Conservation (phyloP, 2,888 invertebrate species). For the Hanleya hanleyi region DNA sequence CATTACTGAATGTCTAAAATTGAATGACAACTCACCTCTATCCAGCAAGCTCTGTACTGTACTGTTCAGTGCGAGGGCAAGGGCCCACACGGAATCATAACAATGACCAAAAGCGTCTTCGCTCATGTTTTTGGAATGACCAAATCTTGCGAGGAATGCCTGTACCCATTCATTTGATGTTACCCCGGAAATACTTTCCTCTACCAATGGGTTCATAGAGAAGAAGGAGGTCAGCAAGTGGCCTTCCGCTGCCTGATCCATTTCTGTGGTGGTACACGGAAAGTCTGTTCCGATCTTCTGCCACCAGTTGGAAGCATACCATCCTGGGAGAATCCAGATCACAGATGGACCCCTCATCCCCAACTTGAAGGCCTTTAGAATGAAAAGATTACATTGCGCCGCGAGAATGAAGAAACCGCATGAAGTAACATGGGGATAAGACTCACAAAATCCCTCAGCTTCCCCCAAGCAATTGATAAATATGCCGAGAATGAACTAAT, state of each 20-base stretch:
- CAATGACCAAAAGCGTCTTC: background rate
- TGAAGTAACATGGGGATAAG: too few relatives aligned
- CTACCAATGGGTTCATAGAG: conserved; percentile 31
- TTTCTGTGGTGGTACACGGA: conserved; percentile 26
- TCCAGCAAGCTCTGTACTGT: background rate
- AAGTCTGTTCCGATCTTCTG: background rate
- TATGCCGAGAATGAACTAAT: too few relatives aligned
- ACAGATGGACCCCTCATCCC: background rate
- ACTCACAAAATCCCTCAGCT: too few relatives aligned
- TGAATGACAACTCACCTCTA: background rate
- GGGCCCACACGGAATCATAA: background rate
- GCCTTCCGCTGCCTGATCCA: conserved; percentile 39
- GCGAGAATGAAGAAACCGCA: too few relatives aligned
- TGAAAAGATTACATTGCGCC: too few relatives aligned
- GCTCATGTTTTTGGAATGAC: background rate
- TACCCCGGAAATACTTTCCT: conserved; percentile 25
- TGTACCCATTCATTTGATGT: conserved; percentile 6
- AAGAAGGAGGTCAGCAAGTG: conserved; percentile 34
- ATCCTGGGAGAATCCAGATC: background rate
- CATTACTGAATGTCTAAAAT: too few relatives aligned
- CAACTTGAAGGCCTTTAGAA: background rate
- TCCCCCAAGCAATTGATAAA: too few relatives aligned
- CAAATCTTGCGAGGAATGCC: background rate
- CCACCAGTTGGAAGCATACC: background rate
- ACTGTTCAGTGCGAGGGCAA: background rate